These are phyloP conservation scores for Pararge aegeria DNA, from an alignment of 1,140 invertebrate genomes.

Conservation along the genomic window DNA sequence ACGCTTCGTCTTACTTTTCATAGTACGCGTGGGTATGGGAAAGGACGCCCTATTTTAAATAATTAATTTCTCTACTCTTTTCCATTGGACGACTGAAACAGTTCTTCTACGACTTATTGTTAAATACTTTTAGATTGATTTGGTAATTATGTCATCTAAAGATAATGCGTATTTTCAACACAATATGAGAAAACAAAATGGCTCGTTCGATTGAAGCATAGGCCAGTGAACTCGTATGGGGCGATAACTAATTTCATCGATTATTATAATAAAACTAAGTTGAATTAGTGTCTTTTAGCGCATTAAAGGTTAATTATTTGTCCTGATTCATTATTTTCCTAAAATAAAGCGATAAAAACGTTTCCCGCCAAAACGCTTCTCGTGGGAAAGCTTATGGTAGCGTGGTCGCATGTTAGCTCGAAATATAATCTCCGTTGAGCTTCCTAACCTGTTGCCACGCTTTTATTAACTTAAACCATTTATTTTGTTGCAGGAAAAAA, in stretches of 20 bases:
- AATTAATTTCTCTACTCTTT: slow-evolving; percentile 78
- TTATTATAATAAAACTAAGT: slow-evolving; percentile 36
- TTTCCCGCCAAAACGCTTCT: slow-evolving; percentile 77
- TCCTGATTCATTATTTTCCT: slow-evolving; percentile 21
- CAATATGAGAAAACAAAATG: slow-evolving; percentile 78
- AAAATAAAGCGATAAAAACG: slow-evolving; percentile 37
- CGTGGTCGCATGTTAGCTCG: slow-evolving; percentile 45
- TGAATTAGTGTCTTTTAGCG: slow-evolving; percentile 31
- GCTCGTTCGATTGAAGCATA: slow-evolving; percentile 75
- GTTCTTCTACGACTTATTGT: slow-evolving; percentile 74
- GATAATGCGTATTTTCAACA: slow-evolving; percentile 76
- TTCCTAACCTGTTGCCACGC: slow-evolving; percentile 50
- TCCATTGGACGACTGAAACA: slow-evolving; percentile 64
- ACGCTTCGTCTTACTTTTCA: slow-evolving; percentile 69
- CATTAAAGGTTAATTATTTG: slow-evolving; percentile 21
- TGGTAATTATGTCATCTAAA: slow-evolving; percentile 64
- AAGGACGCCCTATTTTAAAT: slow-evolving; percentile 74
- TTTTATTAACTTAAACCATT: slow-evolving; percentile 36
- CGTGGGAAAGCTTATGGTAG: slow-evolving; percentile 38
- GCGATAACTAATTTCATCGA: slow-evolving; percentile 68
- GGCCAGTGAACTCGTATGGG: slow-evolving; percentile 77
- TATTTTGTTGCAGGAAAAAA: slow-evolving; percentile 75
- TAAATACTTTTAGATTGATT: slow-evolving; percentile 62
- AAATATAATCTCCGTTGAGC: slow-evolving; percentile 36
- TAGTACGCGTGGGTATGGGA: slow-evolving; percentile 76